Evolutionary conservation across 2,888 invertebrate genomes (phyloP).

Genomic region (Leucoma salicis): DNA sequence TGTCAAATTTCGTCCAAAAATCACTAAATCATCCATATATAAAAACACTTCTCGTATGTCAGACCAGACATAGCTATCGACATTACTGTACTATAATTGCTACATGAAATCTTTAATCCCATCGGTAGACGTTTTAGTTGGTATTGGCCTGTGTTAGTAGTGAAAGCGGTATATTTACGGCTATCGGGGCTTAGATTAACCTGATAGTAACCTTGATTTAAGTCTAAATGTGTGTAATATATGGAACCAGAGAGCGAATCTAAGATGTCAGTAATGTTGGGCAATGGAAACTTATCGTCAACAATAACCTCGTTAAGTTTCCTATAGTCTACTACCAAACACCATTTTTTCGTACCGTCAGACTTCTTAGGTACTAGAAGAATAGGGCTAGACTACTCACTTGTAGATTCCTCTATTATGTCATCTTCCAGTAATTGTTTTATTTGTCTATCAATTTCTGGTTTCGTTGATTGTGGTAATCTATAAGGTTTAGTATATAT

Average conservation of each 20-base stretch:
- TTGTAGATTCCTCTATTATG: no score
- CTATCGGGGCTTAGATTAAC: no score
- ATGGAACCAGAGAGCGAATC: background rate
- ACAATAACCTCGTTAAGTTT: background rate
- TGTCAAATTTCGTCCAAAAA: background rate
- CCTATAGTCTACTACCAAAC: background rate
- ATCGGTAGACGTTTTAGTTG: background rate
- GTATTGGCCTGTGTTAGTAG: background rate
- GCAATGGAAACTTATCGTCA: background rate
- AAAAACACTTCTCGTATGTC: background rate
- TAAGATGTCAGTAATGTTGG: background rate
- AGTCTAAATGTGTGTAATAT: background rate
- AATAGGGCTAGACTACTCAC: background rate
- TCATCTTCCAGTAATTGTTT: background rate
- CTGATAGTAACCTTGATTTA: background rate
- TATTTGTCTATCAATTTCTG: background rate
- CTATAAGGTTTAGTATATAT: background rate
- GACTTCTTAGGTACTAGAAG: background rate
- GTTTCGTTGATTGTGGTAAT: background rate
- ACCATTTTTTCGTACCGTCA: background rate
- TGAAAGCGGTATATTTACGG: background rate
- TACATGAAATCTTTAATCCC: background rate
- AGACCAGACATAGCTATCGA: constrained; percentile 2
- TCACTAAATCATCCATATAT: background rate
- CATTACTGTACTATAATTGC: background rate